Evolutionary conservation across 2,797 vertebrate genomes (phyloP).

Genomic region (Pseudochirops cupreus): DNA sequence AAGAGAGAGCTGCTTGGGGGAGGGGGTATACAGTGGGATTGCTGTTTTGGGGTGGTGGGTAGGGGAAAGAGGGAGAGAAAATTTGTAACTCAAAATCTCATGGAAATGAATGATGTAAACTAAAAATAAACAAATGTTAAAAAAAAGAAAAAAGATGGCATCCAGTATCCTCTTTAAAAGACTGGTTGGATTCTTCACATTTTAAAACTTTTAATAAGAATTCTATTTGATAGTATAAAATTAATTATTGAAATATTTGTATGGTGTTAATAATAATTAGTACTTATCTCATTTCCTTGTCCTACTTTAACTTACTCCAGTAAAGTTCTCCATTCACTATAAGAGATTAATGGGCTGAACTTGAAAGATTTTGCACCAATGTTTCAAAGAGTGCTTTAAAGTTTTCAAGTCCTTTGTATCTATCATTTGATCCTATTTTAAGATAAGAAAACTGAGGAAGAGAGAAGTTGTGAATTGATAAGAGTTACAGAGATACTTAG

Average conservation of each 20-base stretch:
- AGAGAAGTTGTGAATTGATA: not conserved
- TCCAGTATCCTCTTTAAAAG: not conserved
- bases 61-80: too few species aligned
- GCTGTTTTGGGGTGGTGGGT: too few species aligned
- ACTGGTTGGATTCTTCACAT: not conserved
- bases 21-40: too few species aligned
- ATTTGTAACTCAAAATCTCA: too few species aligned
- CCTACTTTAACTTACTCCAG: constrained; percentile 57
- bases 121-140: not conserved
- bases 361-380: not conserved
- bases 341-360: not conserved
- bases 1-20: too few species aligned
- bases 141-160: not conserved
- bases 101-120: too few species aligned
- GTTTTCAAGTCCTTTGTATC: not conserved
- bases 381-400: not conserved
- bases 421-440: not conserved
- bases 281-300: constrained; percentile 25
- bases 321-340: constrained; percentile 44
- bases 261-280: not conserved
- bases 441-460: not conserved
- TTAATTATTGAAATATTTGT: not conserved
- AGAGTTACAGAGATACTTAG: not conserved
- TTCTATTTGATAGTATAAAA: not conserved
- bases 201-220: not conserved